Evolutionary conservation across 2,113 vertebrate species (phyloP).

Genomic region (Bostrychus sinensis): DNA sequence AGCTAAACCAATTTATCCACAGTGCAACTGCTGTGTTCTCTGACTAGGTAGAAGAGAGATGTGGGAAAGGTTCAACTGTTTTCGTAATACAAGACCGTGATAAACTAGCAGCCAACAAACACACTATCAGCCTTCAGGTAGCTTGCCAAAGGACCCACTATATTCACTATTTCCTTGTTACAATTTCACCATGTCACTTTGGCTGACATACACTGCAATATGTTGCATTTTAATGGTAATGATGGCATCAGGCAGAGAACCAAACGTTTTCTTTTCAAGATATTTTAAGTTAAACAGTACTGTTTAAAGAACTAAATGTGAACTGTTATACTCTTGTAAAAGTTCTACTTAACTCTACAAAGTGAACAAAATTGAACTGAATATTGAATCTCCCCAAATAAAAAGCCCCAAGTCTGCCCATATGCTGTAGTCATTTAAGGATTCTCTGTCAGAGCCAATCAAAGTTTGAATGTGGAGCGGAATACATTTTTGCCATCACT

Average conservation of each 20-base stretch:
- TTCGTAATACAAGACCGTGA: too few relatives aligned
- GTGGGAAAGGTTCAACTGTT: too few relatives aligned
- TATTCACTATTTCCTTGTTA: too few relatives aligned
- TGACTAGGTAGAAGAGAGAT: neutral
- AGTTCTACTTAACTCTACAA: slow-evolving; percentile 10
- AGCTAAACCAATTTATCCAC: neutral
- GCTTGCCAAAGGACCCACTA: too few relatives aligned
- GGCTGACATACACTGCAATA: too few relatives aligned
- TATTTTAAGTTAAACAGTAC: too few relatives aligned
- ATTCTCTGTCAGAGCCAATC: slow-evolving; percentile 50
- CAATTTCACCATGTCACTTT: too few relatives aligned
- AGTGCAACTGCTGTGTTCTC: neutral
- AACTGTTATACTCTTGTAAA: neutral
- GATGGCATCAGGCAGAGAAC: too few relatives aligned
- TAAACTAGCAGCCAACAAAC: neutral
- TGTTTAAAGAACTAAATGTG: too few relatives aligned
- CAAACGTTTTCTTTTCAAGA: too few relatives aligned
- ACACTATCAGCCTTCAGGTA: too few relatives aligned
- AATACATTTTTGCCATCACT: slow-evolving; percentile 48
- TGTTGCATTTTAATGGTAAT: too few relatives aligned
- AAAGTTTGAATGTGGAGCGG: slow-evolving; percentile 41
- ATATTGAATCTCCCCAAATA: neutral
- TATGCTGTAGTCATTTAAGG: slow-evolving; percentile 23
- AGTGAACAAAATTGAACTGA: slow-evolving; percentile 4
- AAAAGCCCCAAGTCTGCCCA: slow-evolving; percentile 16